Conservation (phyloP, 2,888 invertebrate genomes). For the Agrotis exclamationis region DNA sequence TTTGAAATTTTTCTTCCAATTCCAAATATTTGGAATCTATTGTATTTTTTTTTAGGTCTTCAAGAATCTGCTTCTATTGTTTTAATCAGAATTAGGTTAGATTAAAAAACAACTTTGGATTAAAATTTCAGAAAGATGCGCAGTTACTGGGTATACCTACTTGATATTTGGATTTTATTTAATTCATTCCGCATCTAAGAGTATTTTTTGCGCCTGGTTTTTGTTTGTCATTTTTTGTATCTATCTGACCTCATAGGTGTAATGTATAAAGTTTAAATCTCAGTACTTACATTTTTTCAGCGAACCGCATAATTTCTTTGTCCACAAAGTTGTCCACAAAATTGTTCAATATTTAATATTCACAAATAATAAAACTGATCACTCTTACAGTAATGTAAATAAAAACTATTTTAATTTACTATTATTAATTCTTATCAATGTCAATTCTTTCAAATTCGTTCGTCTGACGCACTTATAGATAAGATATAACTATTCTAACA, state of each 20-base stretch:
- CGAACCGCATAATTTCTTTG: slow-evolving; percentile 36
- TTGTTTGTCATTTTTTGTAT: slow-evolving; percentile 15
- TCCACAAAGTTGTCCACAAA: slow-evolving; percentile 50
- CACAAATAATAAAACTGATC: slow-evolving; percentile 47
- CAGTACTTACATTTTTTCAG: slow-evolving; percentile 56
- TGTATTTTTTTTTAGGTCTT: not conserved
- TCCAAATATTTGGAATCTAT: too few relatives aligned
- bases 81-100: not conserved
- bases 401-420: slow-evolving; percentile 35
- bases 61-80: not conserved
- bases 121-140: slow-evolving; percentile 7
- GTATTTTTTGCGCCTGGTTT: not conserved
- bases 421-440: slow-evolving; percentile 57
- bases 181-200: not conserved
- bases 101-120: not conserved
- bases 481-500: slow-evolving; percentile 56
- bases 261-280: slow-evolving; percentile 12
- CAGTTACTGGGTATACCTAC: slow-evolving; percentile 6
- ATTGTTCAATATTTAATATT: slow-evolving; percentile 41
- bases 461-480: slow-evolving; percentile 55
- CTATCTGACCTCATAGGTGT: not conserved
- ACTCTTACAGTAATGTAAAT: slow-evolving; percentile 43
- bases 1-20: not conserved
- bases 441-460: slow-evolving; percentile 57
- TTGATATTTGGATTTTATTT: slow-evolving; percentile 8